These are phyloP conservation scores for Alcis repandata DNA, from an alignment of 2,888 invertebrate species.

Conservation along the genomic window DNA sequence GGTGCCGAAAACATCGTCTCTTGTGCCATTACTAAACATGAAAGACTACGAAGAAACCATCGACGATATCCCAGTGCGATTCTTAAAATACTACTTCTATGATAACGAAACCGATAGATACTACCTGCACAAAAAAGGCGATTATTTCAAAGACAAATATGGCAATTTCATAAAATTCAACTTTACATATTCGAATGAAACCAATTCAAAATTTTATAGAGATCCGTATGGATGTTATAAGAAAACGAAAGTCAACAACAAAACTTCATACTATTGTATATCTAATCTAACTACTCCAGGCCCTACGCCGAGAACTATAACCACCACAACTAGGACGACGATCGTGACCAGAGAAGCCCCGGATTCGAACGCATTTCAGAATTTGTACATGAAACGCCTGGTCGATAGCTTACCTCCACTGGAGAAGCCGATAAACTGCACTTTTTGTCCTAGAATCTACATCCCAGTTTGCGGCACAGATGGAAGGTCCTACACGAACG, in stretches of 20 bases:
- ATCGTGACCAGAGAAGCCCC: too few species aligned
- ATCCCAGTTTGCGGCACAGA: slow-evolving; percentile 13
- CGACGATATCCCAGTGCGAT: background rate
- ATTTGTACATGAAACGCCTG: slow-evolving; percentile 1
- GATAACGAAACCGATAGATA: background rate
- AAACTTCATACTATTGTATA: background rate
- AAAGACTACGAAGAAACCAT: too few species aligned
- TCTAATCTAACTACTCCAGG: too few species aligned
- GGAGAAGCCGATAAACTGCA: background rate
- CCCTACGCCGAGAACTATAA: background rate
- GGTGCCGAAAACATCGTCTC: too few species aligned
- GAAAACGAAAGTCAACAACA: background rate
- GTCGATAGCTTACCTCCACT: slow-evolving; percentile 2
- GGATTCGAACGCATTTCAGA: background rate
- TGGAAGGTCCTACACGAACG: slow-evolving; percentile 5
- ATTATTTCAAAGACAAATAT: background rate
- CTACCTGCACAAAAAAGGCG: background rate
- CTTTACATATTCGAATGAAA: background rate
- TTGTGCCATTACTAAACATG: too few species aligned
- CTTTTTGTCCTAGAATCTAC: slow-evolving; percentile 2
- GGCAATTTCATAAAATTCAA: background rate
- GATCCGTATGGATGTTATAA: background rate
- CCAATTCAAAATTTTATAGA: background rate
- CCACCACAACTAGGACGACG: rapidly evolving
- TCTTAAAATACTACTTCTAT: background rate